Evolutionary conservation across 2,888 invertebrate genomes (phyloP).

Genomic region (Xestia ashworthii): DNA sequence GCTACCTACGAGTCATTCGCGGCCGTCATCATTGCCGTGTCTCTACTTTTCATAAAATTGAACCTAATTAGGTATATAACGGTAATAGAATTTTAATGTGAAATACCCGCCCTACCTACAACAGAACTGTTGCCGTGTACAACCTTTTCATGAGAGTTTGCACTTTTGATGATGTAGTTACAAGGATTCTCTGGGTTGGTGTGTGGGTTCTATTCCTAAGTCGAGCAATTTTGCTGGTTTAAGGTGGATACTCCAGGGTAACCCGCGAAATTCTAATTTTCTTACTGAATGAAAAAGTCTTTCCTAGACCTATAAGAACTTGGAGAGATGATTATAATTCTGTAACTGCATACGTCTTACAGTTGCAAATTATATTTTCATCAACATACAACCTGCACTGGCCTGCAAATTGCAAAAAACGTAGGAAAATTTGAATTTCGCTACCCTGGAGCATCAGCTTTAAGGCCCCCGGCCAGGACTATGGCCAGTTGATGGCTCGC

Average conservation of each 20-base stretch:
- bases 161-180: neutral
- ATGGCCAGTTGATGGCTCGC: neutral
- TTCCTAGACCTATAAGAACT: no score
- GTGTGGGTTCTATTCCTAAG: neutral
- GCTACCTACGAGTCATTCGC: neutral
- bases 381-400: no score
- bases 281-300: no score
- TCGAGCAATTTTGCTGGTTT: neutral
- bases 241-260: no score
- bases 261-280: no score
- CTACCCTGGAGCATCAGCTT: no score
- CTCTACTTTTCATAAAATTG: neutral
- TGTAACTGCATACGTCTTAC: no score
- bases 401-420: no score
- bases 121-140: neutral
- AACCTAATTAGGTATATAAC: neutral
- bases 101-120: neutral
- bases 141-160: neutral
- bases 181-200: neutral
- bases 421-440: no score
- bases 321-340: no score
- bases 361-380: no score
- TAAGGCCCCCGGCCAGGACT: neutral
- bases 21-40: neutral
- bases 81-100: neutral